Evolutionary conservation across 2,797 vertebrate species (phyloP).

Genomic region (Peromyscus aztecus): DNA sequence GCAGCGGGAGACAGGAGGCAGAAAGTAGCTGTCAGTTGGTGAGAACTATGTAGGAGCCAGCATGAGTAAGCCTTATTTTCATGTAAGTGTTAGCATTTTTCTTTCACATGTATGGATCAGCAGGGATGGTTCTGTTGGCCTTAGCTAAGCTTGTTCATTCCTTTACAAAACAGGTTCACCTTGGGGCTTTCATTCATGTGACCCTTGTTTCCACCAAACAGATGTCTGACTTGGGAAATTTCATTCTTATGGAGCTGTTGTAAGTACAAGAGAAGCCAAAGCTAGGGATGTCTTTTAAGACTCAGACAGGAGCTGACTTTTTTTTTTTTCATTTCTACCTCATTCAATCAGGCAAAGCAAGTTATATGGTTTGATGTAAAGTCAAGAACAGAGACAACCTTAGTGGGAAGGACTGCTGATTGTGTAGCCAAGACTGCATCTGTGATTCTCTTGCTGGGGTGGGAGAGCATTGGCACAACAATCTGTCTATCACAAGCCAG

Average conservation of each 20-base stretch:
- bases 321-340: background rate
- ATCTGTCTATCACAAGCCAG: background rate
- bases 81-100: background rate
- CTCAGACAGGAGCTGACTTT: background rate
- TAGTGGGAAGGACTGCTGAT: background rate
- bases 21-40: background rate
- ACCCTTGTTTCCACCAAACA: background rate
- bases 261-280: background rate
- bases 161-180: background rate
- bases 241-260: background rate
- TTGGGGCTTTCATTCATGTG: background rate
- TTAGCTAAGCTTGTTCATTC: background rate
- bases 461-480: accelerated
- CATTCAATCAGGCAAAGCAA: background rate
- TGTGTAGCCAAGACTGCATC: background rate
- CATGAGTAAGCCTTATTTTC: background rate
- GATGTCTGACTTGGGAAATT: background rate
- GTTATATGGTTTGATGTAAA: background rate
- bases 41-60: background rate
- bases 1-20: background rate
- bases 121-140: background rate
- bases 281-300: background rate
- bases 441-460: background rate
- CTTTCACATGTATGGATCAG: background rate
- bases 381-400: background rate